phyloP scores from a whole-genome alignment of 2,113 vertebrate species.

The Chaetodon auriga region DNA sequence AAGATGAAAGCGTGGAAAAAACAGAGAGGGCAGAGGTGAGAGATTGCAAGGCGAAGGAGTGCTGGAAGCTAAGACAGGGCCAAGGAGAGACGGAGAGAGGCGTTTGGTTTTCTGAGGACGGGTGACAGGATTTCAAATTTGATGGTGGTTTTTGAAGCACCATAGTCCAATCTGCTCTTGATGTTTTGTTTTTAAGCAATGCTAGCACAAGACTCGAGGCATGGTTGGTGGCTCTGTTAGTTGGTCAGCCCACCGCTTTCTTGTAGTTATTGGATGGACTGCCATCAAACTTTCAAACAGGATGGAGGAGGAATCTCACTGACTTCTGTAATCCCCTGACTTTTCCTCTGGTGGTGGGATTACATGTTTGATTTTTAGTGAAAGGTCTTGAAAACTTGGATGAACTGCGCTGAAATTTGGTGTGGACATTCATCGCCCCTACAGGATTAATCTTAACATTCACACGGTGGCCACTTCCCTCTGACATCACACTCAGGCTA shows the following conservation, averaged over 20 bases:
- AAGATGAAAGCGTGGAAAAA: constrained; percentile 5
- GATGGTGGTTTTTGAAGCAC: background rate
- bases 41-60: constrained; percentile 6
- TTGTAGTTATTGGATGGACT: background rate
- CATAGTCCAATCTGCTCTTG: background rate
- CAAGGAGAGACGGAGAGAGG: background rate
- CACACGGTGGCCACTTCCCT: too few species aligned
- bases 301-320: background rate
- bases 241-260: background rate
- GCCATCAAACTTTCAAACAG: background rate
- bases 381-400: background rate
- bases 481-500: background rate
- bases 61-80: constrained; percentile 22
- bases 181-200: background rate
- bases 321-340: background rate
- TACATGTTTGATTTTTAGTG: background rate
- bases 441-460: background rate
- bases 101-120: constrained; percentile 4
- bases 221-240: background rate
- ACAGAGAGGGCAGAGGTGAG: constrained; percentile 15
- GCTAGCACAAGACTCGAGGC: too few species aligned
- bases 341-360: too few species aligned
- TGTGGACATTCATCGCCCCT: background rate
- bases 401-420: background rate
- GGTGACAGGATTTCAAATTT: background rate